These are phyloP conservation scores for Semotilus atromaculatus DNA, from an alignment of 2,797 vertebrate genomes.

Conservation along the genomic window DNA sequence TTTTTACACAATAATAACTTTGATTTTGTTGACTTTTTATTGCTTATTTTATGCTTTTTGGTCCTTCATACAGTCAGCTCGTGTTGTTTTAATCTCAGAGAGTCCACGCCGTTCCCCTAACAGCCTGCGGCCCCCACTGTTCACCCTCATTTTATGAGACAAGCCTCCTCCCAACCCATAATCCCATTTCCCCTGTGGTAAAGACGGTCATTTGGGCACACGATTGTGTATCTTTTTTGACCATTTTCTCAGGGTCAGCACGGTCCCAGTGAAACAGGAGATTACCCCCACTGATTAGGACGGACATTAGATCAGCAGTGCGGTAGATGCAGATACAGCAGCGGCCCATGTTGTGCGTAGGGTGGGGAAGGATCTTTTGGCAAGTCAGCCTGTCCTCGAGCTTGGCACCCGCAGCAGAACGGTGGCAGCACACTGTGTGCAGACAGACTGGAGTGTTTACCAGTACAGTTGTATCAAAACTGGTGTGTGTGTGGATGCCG, in stretches of 20 bases:
- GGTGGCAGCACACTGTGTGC: slow-evolving; percentile 52
- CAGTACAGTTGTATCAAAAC: slow-evolving; percentile 51
- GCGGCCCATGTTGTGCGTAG: slow-evolving; percentile 60
- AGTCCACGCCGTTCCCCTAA: not conserved
- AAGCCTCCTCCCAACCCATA: slow-evolving; percentile 23
- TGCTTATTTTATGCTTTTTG: not conserved
- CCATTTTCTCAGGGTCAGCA: slow-evolving; percentile 17
- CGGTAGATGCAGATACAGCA: slow-evolving; percentile 28
- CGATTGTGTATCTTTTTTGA: slow-evolving; percentile 15
- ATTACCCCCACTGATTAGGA: slow-evolving; percentile 43
- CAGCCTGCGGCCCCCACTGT: not conserved
- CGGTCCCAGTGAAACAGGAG: slow-evolving; percentile 36
- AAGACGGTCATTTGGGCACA: slow-evolving; percentile 25
- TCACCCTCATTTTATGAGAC: slow-evolving; percentile 29
- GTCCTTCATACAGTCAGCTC: not conserved
- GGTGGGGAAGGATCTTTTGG: slow-evolving; percentile 44
- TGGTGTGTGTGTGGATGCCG: slow-evolving; percentile 35
- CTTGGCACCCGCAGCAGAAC: slow-evolving; percentile 47
- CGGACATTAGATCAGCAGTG: slow-evolving; percentile 52
- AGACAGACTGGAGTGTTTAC: slow-evolving; percentile 57
- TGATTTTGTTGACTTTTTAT: not conserved
- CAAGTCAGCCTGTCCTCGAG: slow-evolving; percentile 44
- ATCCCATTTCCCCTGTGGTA: slow-evolving; percentile 34
- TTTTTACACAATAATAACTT: not conserved
- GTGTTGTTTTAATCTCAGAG: not conserved